These are phyloP conservation scores for Tigriopus californicus DNA, from an alignment of 2,888 invertebrate species.

Conservation along the genomic window DNA sequence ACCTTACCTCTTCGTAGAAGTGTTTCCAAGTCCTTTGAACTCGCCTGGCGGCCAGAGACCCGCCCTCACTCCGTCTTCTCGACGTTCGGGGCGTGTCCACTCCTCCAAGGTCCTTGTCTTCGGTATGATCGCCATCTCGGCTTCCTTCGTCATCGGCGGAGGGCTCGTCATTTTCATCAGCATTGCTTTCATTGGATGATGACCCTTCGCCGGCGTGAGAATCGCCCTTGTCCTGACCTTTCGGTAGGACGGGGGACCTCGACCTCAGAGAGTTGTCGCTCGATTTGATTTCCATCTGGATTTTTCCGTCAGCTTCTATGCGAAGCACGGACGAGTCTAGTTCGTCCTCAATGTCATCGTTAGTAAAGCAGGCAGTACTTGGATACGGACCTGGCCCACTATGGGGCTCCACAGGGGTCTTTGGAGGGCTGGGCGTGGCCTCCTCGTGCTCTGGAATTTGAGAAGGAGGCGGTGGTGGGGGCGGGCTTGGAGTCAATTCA, in stretches of 20 bases:
- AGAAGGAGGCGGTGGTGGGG: background rate
- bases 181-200: background rate
- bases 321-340: too few relatives aligned
- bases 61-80: too few relatives aligned
- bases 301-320: too few relatives aligned
- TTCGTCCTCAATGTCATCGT: too few relatives aligned
- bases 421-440: background rate
- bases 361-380: too few relatives aligned
- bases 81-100: too few relatives aligned
- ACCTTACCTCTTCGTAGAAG: constrained; percentile 11
- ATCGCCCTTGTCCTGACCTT: background rate
- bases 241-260: background rate
- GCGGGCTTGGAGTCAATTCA: background rate
- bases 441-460: background rate
- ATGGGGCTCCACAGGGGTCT: too few relatives aligned
- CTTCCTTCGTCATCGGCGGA: constrained; percentile 10
- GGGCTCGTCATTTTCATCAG: constrained; percentile 1
- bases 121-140: constrained; percentile 3
- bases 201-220: background rate
- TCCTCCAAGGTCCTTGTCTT: too few relatives aligned
- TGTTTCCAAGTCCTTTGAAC: constrained; percentile 14
- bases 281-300: too few relatives aligned
- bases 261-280: background rate
- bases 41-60: constrained; percentile 8
- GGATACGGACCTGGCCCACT: too few relatives aligned